phyloP scores from a whole-genome alignment of 53 echinoderm and acorn worm species.

The Zoroaster sp. region DNA sequence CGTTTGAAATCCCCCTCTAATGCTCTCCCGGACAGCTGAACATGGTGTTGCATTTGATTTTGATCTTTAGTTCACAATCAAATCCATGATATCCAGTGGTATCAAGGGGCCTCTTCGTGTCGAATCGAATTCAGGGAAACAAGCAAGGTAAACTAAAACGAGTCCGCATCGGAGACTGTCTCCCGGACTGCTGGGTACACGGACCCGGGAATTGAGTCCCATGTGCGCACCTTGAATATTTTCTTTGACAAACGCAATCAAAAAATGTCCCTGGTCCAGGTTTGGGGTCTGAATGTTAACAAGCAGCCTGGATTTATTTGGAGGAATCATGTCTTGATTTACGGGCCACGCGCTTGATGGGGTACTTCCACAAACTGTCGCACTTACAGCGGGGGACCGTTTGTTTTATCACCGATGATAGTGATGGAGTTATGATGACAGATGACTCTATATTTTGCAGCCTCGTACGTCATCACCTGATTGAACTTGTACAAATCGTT shows the following conservation, averaged over 20 bases:
- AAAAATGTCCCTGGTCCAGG: background rate
- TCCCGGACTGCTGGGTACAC: too few relatives aligned
- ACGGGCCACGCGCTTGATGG: constrained; percentile 11
- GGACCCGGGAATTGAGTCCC: background rate
- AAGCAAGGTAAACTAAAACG: background rate
- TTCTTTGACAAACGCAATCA: background rate
- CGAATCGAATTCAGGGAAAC: background rate
- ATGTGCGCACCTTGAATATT: background rate
- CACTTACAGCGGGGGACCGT: background rate
- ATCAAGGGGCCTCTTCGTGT: constrained; percentile 1
- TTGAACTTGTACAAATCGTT: background rate
- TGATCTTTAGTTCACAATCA: background rate
- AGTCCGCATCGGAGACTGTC: too few relatives aligned
- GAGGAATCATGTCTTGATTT: background rate
- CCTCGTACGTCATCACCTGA: constrained; percentile 22
- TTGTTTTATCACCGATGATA: background rate
- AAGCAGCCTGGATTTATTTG: background rate
- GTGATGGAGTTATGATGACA: background rate
- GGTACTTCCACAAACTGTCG: constrained; percentile 26
- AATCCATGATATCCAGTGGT: background rate
- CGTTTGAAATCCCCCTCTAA: background rate
- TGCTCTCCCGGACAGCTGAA: background rate
- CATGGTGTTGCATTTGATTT: background rate
- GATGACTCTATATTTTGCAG: background rate
- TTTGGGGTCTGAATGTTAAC: background rate